A percentile compares a stretch with the other conserved stretches of the same genome.
Conservation (phyloP, 2,797 vertebrate species). For the Galaxias olidus region DNA sequence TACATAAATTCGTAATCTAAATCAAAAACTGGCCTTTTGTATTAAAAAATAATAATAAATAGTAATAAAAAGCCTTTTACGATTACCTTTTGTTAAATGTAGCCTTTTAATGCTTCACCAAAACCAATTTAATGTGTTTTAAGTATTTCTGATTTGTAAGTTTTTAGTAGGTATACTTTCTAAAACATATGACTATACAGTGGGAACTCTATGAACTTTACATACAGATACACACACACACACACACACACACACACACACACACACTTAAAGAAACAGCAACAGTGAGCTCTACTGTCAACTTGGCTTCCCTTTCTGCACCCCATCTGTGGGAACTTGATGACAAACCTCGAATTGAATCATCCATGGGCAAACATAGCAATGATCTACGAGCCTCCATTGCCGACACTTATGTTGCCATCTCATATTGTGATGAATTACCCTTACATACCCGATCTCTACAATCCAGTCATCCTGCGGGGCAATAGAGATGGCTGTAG, state of each 20-base stretch:
- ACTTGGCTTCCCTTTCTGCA: slow-evolving; percentile 9
- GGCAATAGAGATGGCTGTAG: slow-evolving; percentile 20
- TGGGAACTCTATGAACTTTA: slow-evolving; percentile 3
- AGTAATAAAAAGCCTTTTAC: too few species aligned
- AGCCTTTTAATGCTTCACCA: too few species aligned
- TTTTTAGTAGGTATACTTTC: too few species aligned
- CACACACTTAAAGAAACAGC: slow-evolving; percentile 3
- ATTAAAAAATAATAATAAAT: too few species aligned
- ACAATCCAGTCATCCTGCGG: slow-evolving; percentile 26
- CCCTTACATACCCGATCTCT: slow-evolving; percentile 24
- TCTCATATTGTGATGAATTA: slow-evolving; percentile 49
- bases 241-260: slow-evolving; percentile 7
- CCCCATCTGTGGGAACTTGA: slow-evolving; percentile 28
- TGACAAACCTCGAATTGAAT: slow-evolving; percentile 48
- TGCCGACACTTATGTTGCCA: slow-evolving; percentile 43
- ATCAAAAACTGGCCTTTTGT: too few species aligned
- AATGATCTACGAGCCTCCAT: slow-evolving; percentile 53
- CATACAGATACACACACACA: not conserved
- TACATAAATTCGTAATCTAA: too few species aligned
- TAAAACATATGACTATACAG: too few species aligned
- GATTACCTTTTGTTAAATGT: too few species aligned
- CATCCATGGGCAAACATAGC: slow-evolving; percentile 48
- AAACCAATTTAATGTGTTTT: too few species aligned
- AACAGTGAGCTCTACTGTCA: not conserved
- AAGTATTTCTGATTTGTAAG: too few species aligned